Evolutionary conservation across 2,113 vertebrate genomes (phyloP).

Genomic region (Arizona elegans): DNA sequence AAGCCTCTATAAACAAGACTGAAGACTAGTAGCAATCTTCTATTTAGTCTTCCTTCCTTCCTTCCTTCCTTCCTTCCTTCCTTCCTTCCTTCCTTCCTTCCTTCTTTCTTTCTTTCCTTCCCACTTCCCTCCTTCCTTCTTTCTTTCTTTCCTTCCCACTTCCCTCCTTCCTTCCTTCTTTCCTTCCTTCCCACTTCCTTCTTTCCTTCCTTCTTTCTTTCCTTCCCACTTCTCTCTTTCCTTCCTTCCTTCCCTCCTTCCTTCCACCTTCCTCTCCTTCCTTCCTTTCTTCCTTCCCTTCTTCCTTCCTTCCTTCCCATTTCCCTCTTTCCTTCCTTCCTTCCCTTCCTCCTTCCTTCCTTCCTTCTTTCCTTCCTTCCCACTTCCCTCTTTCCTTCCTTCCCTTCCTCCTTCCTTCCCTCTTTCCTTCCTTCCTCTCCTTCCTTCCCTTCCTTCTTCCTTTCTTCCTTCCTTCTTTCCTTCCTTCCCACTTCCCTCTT

Average conservation of each 20-base stretch:
- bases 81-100: neutral
- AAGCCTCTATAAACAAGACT: neutral
- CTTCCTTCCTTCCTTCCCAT: neutral
- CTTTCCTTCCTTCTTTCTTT: neutral
- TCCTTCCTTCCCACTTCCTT: neutral
- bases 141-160: neutral
- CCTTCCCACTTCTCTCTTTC: neutral
- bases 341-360: neutral
- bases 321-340: neutral
- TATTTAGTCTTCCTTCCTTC: neutral
- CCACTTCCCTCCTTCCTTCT: neutral
- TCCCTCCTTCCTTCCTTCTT: no score
- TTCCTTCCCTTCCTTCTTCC: neutral
- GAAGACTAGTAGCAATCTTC: neutral
- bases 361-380: neutral
- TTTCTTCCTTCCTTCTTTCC: neutral
- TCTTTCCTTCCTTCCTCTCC: neutral
- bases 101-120: no score
- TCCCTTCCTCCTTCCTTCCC: no score
- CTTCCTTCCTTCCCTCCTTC: neutral
- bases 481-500: neutral
- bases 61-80: no score
- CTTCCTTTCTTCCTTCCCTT: no score
- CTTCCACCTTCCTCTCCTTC: neutral
- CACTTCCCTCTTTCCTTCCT: neutral